Conservation (phyloP, 2,797 vertebrate genomes). For the Loriculus beryllinus region DNA sequence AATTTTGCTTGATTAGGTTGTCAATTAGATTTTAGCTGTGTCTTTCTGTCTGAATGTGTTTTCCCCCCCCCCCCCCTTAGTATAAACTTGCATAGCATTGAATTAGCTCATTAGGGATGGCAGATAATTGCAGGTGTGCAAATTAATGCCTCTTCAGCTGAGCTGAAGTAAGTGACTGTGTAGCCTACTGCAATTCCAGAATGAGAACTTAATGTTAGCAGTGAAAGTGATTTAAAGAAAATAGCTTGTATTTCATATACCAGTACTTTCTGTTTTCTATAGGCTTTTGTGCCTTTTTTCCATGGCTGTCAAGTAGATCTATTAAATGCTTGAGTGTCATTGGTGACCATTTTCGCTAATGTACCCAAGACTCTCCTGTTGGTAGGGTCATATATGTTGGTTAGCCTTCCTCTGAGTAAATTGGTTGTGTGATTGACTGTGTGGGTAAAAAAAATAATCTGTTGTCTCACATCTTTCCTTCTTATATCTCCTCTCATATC, state of each 20-base stretch:
- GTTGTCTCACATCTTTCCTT: neutral
- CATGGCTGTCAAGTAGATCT: neutral
- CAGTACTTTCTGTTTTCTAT: neutral
- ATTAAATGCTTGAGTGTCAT: neutral
- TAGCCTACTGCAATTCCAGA: neutral
- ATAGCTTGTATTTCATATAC: neutral
- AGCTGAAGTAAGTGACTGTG: neutral
- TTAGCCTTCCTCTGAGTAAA: neutral
- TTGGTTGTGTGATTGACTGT: neutral
- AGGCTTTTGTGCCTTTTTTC: neutral
- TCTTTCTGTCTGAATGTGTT: too few species aligned
- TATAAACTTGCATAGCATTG: neutral
- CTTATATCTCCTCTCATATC: neutral
- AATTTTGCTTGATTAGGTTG: conserved; percentile 54
- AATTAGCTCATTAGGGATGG: conserved; percentile 13
- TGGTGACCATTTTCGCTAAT: neutral
- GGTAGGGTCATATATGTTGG: neutral
- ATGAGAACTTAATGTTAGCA: neutral
- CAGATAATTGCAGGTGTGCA: conserved; percentile 25
- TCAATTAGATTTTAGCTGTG: conserved; percentile 35
- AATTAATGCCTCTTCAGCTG: conserved; percentile 24
- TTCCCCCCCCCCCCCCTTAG: neutral
- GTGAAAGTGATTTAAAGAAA: neutral
- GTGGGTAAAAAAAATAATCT: neutral
- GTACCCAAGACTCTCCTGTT: neutral